Percentiles rank a stretch among this genome's conserved stretches.
Conservation (phyloP, 1,140 invertebrate genomes). For the Globodera rostochiensis region DNA sequence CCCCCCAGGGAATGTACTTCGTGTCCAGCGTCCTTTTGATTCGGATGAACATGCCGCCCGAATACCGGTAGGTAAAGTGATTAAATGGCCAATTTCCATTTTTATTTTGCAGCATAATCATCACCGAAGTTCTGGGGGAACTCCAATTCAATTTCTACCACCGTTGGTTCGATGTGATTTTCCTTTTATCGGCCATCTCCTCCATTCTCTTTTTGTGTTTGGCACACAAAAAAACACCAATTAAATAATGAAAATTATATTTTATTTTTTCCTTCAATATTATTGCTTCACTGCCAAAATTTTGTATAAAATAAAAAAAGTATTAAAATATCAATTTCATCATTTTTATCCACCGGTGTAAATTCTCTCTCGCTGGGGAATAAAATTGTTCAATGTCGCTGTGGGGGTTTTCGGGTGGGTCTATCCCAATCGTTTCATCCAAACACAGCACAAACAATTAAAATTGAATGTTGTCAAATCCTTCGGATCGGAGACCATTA, state of each 20-base stretch:
- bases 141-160: conserved; percentile 99
- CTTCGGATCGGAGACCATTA: too few relatives aligned
- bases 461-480: too few relatives aligned
- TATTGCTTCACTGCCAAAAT: not conserved
- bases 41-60: conserved; percentile 98
- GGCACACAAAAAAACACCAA: conserved; percentile 78
- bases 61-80: conserved; percentile 74
- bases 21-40: conserved; percentile 94
- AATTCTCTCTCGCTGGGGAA: too few relatives aligned
- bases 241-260: conserved; percentile 29
- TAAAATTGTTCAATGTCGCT: too few relatives aligned
- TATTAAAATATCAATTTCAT: too few relatives aligned
- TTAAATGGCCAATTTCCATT: not conserved
- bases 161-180: conserved; percentile 99
- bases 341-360: too few relatives aligned
- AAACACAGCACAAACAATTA: too few relatives aligned
- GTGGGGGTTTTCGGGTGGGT: too few relatives aligned
- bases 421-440: too few relatives aligned
- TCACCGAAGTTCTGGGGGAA: conserved; percentile 95
- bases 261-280: not conserved
- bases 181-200: conserved; percentile 90
- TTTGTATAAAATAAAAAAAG: too few relatives aligned
- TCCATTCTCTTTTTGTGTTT: conserved; percentile 93
- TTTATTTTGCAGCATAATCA: conserved; percentile 76
- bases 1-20: conserved; percentile 92